Evolutionary conservation across 2,113 vertebrate species (phyloP).

Genomic region (Parus major): DNA sequence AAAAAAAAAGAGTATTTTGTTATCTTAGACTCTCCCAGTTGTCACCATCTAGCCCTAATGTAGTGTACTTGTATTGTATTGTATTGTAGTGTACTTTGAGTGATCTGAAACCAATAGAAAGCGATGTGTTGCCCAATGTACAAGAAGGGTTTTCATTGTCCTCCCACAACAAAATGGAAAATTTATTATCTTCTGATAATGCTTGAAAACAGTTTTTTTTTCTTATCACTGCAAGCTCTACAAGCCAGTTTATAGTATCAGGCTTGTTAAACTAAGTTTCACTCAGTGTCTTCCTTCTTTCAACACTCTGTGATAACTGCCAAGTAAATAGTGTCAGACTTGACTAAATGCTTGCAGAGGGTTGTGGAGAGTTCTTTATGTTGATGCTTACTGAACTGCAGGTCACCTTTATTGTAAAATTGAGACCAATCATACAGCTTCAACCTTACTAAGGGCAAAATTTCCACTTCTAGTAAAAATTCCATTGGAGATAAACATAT

Average conservation of each 20-base stretch:
- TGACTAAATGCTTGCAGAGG: not conserved
- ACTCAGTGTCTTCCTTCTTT: not conserved
- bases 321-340: not conserved
- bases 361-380: not conserved
- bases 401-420: not conserved
- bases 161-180: not conserved
- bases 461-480: not conserved
- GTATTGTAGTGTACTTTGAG: not conserved
- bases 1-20: not conserved
- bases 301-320: not conserved
- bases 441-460: not conserved
- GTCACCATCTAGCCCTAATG: not conserved
- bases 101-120: not conserved
- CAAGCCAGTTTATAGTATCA: not conserved
- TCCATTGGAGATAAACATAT: fast-evolving
- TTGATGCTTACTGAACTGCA: not conserved
- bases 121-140: not conserved
- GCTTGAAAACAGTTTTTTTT: not conserved
- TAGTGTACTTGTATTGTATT: not conserved
- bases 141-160: not conserved
- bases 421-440: not conserved
- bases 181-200: not conserved
- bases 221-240: not conserved
- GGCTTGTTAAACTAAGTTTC: not conserved
- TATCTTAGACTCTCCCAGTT: not conserved